Percentiles rank a stretch among this genome's conserved stretches.
Evolutionary conservation across 35 echinoderm and acorn worm genomes (phyloP).

Genomic region (Heliocidaris tuberculata): DNA sequence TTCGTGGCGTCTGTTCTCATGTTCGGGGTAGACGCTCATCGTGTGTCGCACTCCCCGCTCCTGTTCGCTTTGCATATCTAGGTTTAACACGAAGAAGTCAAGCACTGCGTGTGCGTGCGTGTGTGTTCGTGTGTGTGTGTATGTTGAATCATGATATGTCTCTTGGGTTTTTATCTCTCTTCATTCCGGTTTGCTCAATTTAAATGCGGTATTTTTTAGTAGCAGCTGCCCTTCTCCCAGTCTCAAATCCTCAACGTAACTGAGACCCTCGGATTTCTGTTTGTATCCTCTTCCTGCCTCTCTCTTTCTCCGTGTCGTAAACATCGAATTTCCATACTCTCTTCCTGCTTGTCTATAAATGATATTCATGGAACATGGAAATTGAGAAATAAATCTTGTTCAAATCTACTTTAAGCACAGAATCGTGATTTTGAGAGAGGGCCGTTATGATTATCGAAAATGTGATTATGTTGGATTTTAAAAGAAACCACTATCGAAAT

Average conservation of each 20-base stretch:
- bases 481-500: no score
- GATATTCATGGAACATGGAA: no score
- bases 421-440: no score
- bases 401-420: no score
- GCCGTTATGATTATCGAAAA: no score
- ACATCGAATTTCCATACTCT: no score
- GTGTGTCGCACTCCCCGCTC: not conserved
- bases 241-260: not conserved
- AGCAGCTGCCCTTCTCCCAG: not conserved
- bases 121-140: not conserved
- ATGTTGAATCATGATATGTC: slow-evolving; percentile 4
- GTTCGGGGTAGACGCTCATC: not conserved
- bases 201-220: slow-evolving; percentile 12
- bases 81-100: slow-evolving; percentile 12
- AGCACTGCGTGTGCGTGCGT: not conserved
- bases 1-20: not conserved
- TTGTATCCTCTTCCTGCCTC: not conserved
- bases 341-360: no score
- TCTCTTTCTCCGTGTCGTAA: not conserved
- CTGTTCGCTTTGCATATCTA: not conserved
- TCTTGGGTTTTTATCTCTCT: not conserved
- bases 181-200: not conserved
- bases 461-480: no score
- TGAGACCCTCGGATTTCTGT: not conserved
- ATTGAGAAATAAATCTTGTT: no score